phyloP scores from a whole-genome alignment of 2,888 invertebrate species.

The Ceraclea dissimilis region DNA sequence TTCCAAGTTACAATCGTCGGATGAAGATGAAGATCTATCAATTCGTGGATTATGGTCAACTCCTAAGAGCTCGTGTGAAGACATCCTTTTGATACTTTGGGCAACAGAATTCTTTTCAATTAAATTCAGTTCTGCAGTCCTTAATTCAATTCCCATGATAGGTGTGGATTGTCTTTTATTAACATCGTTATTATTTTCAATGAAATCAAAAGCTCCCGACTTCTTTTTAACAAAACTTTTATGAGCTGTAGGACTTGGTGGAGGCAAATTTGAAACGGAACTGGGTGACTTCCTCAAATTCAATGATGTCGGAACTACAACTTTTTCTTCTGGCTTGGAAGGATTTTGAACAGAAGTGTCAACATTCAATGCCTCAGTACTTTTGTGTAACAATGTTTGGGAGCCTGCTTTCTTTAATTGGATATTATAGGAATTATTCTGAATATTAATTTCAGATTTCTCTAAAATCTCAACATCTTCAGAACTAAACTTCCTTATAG shows the following conservation, averaged over 20 bases:
- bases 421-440: constrained; percentile 18
- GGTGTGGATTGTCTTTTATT: constrained; percentile 15
- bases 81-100: constrained; percentile 22
- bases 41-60: constrained; percentile 20
- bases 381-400: constrained; percentile 22
- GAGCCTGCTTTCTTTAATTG: constrained; percentile 21
- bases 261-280: constrained; percentile 16
- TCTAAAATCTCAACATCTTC: constrained; percentile 42
- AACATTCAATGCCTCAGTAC: constrained; percentile 17
- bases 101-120: constrained; percentile 12
- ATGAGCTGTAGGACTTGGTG: constrained; percentile 23
- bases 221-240: constrained; percentile 23
- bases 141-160: constrained; percentile 3
- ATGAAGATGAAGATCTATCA: constrained; percentile 25
- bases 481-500: constrained; percentile 37
- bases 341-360: constrained; percentile 11
- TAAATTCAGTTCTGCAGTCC: constrained; percentile 1
- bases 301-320: constrained; percentile 14
- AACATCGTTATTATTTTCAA: constrained; percentile 16
- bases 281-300: constrained; percentile 18
- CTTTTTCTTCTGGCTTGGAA: constrained; percentile 10
- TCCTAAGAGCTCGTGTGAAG: constrained; percentile 22
- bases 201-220: constrained; percentile 19
- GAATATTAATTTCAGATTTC: constrained; percentile 27
- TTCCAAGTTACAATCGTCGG: constrained; percentile 23